phyloP scores from a whole-genome alignment of 2,797 vertebrate genomes.

The Limosa lapponica region DNA sequence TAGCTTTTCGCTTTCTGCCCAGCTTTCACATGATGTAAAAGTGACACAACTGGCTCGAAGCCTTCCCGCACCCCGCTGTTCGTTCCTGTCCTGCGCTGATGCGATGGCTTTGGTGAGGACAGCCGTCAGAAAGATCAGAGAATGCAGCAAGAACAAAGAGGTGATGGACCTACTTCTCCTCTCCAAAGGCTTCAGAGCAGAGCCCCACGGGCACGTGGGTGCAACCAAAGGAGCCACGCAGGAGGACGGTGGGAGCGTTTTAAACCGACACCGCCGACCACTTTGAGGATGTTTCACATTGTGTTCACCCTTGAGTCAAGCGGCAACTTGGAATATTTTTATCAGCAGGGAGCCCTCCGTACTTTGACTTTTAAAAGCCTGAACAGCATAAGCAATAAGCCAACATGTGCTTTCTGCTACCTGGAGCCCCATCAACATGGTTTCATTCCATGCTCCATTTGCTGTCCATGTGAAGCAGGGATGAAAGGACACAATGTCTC shows the following conservation, averaged over 20 bases:
- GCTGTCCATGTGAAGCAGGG: background rate
- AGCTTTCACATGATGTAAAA: background rate
- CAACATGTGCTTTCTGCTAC: background rate
- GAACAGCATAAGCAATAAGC: background rate
- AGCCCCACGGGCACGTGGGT: background rate
- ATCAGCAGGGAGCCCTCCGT: background rate
- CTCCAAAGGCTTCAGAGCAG: background rate
- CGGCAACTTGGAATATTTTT: constrained; percentile 40
- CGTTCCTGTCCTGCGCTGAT: background rate
- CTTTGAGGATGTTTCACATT: constrained; percentile 38
- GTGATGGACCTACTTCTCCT: background rate
- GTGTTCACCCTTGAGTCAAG: background rate
- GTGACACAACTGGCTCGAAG: background rate
- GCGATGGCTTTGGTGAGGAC: background rate
- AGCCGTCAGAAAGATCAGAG: background rate
- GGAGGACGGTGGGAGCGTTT: background rate
- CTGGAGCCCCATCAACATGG: background rate
- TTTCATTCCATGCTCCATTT: background rate
- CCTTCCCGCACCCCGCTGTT: background rate
- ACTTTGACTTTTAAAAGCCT: constrained; percentile 7
- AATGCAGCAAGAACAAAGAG: background rate
- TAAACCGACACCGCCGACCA: accelerated
- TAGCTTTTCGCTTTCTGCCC: background rate
- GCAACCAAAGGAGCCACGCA: background rate
- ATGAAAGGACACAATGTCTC: background rate